phyloP scores from a whole-genome alignment of 2,113 vertebrate species.

The Empidonax traillii region DNA sequence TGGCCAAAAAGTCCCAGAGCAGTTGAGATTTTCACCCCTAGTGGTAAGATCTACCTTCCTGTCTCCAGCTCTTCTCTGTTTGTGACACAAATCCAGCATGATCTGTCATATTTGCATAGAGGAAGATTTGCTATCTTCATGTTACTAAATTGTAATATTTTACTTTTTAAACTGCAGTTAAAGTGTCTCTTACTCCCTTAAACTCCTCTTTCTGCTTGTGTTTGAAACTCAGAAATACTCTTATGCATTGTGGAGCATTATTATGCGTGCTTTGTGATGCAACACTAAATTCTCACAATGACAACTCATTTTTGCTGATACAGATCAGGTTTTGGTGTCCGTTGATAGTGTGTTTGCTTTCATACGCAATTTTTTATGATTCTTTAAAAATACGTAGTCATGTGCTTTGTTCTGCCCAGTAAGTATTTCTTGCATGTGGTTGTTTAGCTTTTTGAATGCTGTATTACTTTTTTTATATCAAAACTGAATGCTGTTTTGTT shows the following conservation, averaged over 20 bases:
- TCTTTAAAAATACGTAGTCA: background rate
- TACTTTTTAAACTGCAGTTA: background rate
- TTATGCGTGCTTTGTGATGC: background rate
- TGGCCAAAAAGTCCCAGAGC: conserved; percentile 4
- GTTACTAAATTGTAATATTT: background rate
- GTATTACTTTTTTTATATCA: background rate
- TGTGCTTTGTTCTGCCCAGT: background rate
- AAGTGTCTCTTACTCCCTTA: background rate
- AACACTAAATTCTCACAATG: background rate
- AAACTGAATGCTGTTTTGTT: background rate
- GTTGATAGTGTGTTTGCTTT: background rate
- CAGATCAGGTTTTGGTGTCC: background rate
- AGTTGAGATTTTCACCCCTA: conserved; percentile 28
- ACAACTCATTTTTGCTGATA: background rate
- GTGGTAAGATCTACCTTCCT: conserved; percentile 14
- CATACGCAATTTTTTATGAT: background rate
- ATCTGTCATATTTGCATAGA: background rate
- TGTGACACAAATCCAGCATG: conserved; percentile 24
- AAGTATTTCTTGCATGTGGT: background rate
- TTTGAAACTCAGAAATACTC: background rate
- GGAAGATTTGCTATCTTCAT: background rate
- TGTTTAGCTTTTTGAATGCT: background rate
- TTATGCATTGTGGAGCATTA: background rate
- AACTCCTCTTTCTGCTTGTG: background rate
- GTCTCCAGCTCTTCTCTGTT: background rate